phyloP scores from a whole-genome alignment of 2,888 invertebrate species.

The Xanthorhoe spadicearia region DNA sequence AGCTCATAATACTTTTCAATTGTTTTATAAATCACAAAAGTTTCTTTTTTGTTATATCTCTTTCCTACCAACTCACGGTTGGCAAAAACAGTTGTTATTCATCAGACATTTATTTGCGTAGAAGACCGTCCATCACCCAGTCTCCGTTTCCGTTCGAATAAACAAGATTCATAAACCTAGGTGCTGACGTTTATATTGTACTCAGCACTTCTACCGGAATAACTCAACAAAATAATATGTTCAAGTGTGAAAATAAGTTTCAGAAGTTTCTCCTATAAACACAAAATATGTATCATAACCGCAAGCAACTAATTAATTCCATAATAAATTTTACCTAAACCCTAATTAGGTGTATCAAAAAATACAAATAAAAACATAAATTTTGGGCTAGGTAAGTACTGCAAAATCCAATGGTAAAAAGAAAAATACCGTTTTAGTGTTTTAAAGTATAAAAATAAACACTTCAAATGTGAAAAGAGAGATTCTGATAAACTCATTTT shows the following conservation, averaged over 20 bases:
- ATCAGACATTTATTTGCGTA: constrained; percentile 26
- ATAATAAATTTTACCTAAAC: no score
- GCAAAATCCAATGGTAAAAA: neutral
- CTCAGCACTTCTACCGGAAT: constrained; percentile 23
- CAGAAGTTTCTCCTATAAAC: neutral
- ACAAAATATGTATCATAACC: no score
- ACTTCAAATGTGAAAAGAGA: neutral
- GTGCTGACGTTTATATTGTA: constrained; percentile 32
- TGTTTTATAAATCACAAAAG: no score
- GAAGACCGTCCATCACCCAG: constrained; percentile 29
- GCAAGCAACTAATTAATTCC: no score
- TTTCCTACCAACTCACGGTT: neutral
- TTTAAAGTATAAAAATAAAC: no score
- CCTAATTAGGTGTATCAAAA: no score
- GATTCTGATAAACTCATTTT: constrained; percentile 41
- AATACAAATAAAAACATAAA: no score
- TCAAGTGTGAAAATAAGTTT: constrained; percentile 9
- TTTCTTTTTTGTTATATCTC: neutral
- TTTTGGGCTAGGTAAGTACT: neutral
- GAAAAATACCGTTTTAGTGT: no score
- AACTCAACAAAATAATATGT: constrained; percentile 27
- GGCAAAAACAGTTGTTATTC: constrained; percentile 11
- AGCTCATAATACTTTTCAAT: no score
- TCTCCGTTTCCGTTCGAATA: constrained; percentile 36
- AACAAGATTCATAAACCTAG: constrained; percentile 37